Base-by-base conservation (phyloP, 2,113 vertebrate genomes). In the Erythrocercus mccallii region DNA sequence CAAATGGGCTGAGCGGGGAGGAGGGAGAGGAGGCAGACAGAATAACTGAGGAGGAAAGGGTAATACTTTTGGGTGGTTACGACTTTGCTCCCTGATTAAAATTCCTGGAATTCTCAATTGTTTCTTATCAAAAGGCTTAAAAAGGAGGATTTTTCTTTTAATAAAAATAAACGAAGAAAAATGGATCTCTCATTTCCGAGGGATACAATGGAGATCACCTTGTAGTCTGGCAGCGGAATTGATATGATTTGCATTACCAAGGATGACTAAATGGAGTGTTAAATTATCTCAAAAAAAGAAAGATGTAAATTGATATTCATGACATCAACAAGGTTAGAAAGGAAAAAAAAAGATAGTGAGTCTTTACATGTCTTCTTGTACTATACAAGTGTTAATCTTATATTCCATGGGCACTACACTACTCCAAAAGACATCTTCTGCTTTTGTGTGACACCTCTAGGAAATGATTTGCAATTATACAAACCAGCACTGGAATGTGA, bases 231-330 rank as follows among this genome's bases (percentile, higher is more conserved):
- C 77, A 97, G 73, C 37, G 88, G 92, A 94, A 73, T 91, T 93
- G 87, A 84, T 95, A 54, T 73, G 84, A 96, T 95, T 96, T 96
- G 73, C 93, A 93, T 97, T 93, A 91, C 86, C 86, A 94, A 97
- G 87, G 96, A 95, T 96, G 70, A 96, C 88, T 97, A 96, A 97
- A 94, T 96, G 86, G 88, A 86, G 82, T 97, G 78, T 96, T 96
- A 98, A 96, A 96, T 97, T 95, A 87, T 96, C 94, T 95, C 69
- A 54, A 94, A 90, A 71, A 87, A 87, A 84, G 66, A 38, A 90
- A 85, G 94, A 54, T 62, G 37, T 94, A 57, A 93, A 94, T 87
- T 81, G 72, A 86, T 88, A 74, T 94, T 88, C 91, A 83, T 80
- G 76, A 86, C 90, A 95, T 84, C 73, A 94, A 92, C 83, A 86